Conservation (phyloP, 2,797 vertebrate genomes). For the Molothrus aeneus region DNA sequence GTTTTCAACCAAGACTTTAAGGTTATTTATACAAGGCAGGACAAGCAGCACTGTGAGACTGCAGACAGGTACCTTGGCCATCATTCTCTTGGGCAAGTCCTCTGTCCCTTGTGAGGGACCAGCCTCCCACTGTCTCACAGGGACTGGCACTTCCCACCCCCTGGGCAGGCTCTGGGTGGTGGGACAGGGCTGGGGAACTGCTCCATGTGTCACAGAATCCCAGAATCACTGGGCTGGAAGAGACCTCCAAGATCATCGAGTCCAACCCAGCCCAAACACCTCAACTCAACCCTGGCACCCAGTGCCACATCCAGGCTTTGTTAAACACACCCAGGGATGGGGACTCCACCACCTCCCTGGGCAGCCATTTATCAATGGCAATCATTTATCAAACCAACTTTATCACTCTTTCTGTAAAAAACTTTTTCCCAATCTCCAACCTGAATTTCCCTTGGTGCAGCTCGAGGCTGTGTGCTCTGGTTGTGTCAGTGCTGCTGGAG, state of each 20-base stretch:
- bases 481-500: neutral
- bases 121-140: neutral
- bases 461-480: neutral
- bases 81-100: neutral
- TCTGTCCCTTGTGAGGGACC: neutral
- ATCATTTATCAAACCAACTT: no score
- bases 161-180: accelerated
- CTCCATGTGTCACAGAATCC: neutral
- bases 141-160: neutral
- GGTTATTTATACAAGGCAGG: neutral
- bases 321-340: neutral
- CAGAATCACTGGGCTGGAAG: neutral
- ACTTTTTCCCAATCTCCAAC: no score
- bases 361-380: no score
- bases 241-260: neutral
- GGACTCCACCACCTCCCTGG: neutral
- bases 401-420: no score
- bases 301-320: neutral
- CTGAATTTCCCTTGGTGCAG: neutral
- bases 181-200: neutral
- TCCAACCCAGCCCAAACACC: neutral
- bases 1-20: neutral
- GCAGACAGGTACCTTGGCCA: neutral
- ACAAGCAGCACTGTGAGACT: neutral
- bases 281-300: neutral